Percentiles rank a stretch among this genome's conserved stretches.
Evolutionary conservation across 2,888 invertebrate genomes (phyloP).

Genomic region (Torymus tubicola): DNA sequence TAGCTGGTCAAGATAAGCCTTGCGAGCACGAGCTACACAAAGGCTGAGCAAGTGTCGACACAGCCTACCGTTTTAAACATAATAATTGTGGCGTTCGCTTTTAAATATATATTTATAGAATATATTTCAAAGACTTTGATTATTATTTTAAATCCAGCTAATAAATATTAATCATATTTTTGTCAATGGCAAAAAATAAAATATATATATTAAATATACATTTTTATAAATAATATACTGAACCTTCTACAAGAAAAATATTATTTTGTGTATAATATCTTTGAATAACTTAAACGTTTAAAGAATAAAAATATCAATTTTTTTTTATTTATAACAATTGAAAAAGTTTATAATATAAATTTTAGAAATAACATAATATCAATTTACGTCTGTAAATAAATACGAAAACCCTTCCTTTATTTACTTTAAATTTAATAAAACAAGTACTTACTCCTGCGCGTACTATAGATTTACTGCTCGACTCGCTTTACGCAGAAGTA

Average conservation of each 20-base stretch:
- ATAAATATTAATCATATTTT: too few species aligned
- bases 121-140: conserved; percentile 3
- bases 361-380: too few species aligned
- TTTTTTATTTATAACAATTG: too few species aligned
- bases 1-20: conserved; percentile 50
- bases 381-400: too few species aligned
- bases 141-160: neutral
- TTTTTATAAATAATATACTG: too few species aligned
- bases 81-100: conserved; percentile 25
- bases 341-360: too few species aligned
- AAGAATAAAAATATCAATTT: too few species aligned
- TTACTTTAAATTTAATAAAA: neutral
- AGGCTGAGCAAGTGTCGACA: conserved; percentile 52
- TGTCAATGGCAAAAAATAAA: too few species aligned
- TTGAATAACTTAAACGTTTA: too few species aligned
- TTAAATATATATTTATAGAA: conserved; percentile 36
- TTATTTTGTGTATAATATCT: too few species aligned
- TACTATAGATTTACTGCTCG: neutral
- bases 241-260: too few species aligned
- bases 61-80: conserved; percentile 29
- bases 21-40: conserved; percentile 49
- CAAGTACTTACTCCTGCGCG: neutral
- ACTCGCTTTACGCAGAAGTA: neutral
- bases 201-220: too few species aligned
- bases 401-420: neutral